Percentiles rank a stretch among this genome's conserved stretches.
Conservation (phyloP, 2,113 vertebrate genomes). For the Pomatorhinus ruficollis region DNA sequence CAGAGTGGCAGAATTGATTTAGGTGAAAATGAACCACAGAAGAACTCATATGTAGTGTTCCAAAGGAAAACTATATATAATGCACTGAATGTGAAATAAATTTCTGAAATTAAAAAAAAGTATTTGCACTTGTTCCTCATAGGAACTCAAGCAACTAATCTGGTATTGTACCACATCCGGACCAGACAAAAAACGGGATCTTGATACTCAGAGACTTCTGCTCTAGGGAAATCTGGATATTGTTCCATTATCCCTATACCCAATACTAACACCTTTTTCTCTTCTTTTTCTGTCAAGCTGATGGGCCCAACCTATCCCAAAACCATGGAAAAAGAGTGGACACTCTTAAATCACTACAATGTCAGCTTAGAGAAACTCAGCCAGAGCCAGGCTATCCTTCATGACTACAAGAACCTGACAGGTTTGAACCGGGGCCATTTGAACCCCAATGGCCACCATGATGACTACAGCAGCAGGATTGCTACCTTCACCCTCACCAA, state of each 20-base stretch:
- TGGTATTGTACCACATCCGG: not conserved
- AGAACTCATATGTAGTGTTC: not conserved
- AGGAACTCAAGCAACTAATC: not conserved
- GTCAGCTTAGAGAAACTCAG: not conserved
- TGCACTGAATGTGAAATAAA: not conserved
- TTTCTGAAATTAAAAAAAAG: not conserved
- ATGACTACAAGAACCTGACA: conserved; percentile 46
- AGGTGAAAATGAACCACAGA: not conserved
- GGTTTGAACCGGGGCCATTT: conserved; percentile 74
- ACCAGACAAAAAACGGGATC: not conserved
- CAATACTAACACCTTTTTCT: not conserved
- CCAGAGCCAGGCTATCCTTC: conserved; percentile 20
- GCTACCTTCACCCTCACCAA: conserved; percentile 83
- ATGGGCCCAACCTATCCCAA: not conserved
- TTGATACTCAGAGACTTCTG: not conserved
- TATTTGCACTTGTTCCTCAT: not conserved
- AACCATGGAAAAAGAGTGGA: conserved; percentile 27
- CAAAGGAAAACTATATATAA: not conserved
- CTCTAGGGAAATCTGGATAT: not conserved
- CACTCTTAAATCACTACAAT: not conserved
- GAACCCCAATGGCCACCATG: conserved; percentile 78
- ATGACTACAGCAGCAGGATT: conserved; percentile 37
- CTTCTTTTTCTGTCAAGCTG: not conserved
- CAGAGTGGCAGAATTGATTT: not conserved
- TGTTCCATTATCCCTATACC: not conserved